These are phyloP conservation scores for Dermochelys coriacea DNA, from an alignment of 2,797 vertebrate species.

Conservation along the genomic window DNA sequence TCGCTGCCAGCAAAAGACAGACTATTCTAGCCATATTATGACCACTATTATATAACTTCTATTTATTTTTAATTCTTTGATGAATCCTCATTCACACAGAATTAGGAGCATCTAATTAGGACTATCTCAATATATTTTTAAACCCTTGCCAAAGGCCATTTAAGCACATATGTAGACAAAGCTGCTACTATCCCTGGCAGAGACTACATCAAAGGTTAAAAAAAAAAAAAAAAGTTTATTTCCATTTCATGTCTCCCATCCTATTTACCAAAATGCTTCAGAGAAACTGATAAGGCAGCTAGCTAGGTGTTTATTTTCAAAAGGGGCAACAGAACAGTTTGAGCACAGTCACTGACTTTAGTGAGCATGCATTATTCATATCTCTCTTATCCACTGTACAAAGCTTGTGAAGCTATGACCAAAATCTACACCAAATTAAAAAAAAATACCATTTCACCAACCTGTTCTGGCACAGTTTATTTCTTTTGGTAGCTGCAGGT, in stretches of 20 bases:
- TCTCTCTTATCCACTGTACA: not conserved
- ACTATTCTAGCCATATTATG: constrained; percentile 17
- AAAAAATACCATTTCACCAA: constrained; percentile 66
- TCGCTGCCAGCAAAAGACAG: constrained; percentile 29
- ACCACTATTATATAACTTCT: not conserved
- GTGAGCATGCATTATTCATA: constrained; percentile 26
- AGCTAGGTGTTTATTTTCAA: constrained; percentile 66
- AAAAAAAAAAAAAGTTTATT: constrained; percentile 65
- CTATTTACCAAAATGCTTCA: constrained; percentile 58
- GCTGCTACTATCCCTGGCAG: not conserved
- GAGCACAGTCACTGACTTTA: constrained; percentile 45
- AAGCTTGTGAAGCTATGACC: not conserved
- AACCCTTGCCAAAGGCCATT: not conserved
- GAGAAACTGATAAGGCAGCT: constrained; percentile 61
- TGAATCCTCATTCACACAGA: not conserved
- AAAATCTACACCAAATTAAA: not conserved
- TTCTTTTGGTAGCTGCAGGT: constrained; percentile 92
- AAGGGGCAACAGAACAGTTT: constrained; percentile 21
- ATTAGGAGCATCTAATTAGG: constrained; percentile 23
- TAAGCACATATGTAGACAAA: constrained; percentile 1
- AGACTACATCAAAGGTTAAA: constrained; percentile 53
- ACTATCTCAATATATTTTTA: not conserved
- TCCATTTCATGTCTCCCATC: constrained; percentile 68
- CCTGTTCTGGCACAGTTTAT: constrained; percentile 95
- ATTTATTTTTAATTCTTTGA: constrained; percentile 39